Conservation (phyloP, 2,113 vertebrate genomes). For the Brienomyrus brachyistius region DNA sequence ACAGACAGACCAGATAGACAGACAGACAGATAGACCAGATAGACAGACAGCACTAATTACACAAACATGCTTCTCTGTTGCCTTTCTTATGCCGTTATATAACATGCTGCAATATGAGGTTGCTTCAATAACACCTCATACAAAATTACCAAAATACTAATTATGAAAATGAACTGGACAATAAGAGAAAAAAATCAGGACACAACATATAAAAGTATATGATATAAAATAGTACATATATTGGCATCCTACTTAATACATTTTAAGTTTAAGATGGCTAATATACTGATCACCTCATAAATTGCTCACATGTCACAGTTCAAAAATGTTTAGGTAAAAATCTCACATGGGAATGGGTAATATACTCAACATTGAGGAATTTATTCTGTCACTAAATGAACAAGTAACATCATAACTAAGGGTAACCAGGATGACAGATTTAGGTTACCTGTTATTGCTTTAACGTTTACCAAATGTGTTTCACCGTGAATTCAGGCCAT, state of each 20-base stretch:
- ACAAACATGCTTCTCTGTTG: not conserved
- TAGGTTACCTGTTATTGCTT: slow-evolving; percentile 14
- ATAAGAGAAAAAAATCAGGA: not conserved
- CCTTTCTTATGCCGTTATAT: not conserved
- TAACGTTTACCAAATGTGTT: slow-evolving; percentile 10
- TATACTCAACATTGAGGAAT: not conserved
- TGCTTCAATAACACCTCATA: not conserved
- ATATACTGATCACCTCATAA: not conserved
- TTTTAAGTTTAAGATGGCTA: not conserved
- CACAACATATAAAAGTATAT: not conserved
- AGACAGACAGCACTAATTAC: not conserved
- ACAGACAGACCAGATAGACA: not conserved
- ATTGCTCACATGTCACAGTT: not conserved
- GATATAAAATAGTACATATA: not conserved
- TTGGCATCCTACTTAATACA: not conserved
- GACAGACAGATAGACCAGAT: not conserved
- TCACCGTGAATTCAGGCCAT: not conserved
- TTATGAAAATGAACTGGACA: not conserved
- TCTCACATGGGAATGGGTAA: not conserved
- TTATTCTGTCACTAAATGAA: not conserved
- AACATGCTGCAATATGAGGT: not conserved
- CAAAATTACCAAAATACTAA: not conserved
- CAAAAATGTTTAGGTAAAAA: not conserved
- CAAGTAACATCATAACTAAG: not conserved
- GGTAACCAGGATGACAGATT: not conserved